Conservation (phyloP, 2,797 vertebrate genomes). For the Cryptoprocta ferox region DNA sequence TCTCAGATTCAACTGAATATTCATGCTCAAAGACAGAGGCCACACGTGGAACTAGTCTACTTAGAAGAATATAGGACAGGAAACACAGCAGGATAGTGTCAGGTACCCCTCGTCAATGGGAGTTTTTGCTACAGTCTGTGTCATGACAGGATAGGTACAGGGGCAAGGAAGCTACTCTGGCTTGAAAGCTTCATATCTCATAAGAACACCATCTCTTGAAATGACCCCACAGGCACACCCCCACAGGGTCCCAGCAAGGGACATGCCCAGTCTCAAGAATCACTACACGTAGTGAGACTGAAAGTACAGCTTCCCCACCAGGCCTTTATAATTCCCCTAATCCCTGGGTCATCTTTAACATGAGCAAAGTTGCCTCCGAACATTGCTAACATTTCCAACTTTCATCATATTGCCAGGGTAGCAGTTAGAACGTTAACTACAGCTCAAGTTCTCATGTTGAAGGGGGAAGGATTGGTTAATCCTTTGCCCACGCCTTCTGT, state of each 20-base stretch:
- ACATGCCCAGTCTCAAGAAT: neutral
- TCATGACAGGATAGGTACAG: neutral
- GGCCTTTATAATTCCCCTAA: neutral
- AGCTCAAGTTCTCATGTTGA: neutral
- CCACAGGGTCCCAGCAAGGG: neutral
- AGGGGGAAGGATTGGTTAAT: neutral
- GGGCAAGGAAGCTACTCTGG: neutral
- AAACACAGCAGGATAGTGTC: neutral
- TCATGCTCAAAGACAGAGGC: neutral
- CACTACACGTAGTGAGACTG: neutral
- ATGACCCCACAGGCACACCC: neutral
- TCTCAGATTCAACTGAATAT: conserved; percentile 17
- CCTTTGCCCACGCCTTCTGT: neutral
- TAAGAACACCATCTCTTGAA: neutral
- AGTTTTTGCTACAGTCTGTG: neutral
- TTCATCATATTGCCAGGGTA: neutral
- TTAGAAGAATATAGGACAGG: neutral
- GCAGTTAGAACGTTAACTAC: neutral
- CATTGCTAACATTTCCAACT: neutral
- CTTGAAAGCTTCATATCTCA: neutral
- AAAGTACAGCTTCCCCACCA: neutral
- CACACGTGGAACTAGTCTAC: neutral
- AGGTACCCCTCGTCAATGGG: neutral
- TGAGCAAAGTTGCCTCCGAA: neutral
- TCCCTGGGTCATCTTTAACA: neutral